Base-by-base conservation (phyloP, 2,888 invertebrate species). In the Isoperla grammatica region DNA sequence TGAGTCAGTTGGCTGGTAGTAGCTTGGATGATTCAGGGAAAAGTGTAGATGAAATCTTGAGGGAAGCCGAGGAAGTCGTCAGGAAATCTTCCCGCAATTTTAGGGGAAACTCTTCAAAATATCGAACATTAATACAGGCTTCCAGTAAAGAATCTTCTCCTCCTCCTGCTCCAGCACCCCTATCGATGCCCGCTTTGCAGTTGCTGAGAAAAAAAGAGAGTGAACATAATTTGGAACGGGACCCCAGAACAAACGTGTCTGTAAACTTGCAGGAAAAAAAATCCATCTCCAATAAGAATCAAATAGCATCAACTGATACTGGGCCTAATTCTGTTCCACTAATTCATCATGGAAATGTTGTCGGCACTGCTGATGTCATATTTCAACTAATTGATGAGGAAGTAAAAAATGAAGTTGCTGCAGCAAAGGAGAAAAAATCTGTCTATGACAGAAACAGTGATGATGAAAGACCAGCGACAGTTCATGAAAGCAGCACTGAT, bases 21-120 rank as follows among this genome's bases (percentile, higher is more conserved):
- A 45, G 57, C 20, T 19, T 17, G 5, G 74, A 72, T 60, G 70
- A 69, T 1, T 77, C 76, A 35, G 77, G 78, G 60, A 76, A 79
- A 43, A 79, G 78, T 69, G 77, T 83, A 5, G 82, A 82, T 63
- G 82, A 83, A 62, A 76, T 83, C 43, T 74, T 83, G 65, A 77
- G 76, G 63, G 82, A 83, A 67, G 81, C 81, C 1, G 82, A 82
- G 68, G 73, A 75, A 48, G 71, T 83, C 17, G 76, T 76, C 59
- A 69, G 73, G 63, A 74, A 76, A 55, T n/a, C 15, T 39, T 29
- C 29, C 29, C 29, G 29, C 29, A 29, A 29, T 29, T 29, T 29
- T 29, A 29, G 29, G 8, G 29, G 29, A 29, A 29, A 29, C 29
- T 29, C 29, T 6, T 8, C 29, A 29, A 29, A 29, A 29, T 29